Percentiles rank a stretch among this genome's conserved stretches.
phyloP scores from a whole-genome alignment of 2,888 invertebrate species.

The Aleiodes alternator region DNA sequence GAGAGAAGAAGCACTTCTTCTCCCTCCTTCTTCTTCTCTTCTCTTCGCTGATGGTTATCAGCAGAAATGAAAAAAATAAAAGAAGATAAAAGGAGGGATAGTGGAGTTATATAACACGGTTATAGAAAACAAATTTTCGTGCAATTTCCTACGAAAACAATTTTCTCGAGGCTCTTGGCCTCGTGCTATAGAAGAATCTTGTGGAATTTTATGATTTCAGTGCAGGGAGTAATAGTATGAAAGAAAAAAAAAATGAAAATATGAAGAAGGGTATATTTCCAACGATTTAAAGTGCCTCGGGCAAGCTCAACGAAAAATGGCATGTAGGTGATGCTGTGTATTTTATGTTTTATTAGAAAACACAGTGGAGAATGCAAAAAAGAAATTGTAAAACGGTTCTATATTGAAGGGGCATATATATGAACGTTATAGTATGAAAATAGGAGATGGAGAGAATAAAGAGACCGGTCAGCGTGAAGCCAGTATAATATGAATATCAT shows the following conservation, averaged over 20 bases:
- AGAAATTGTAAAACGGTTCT: constrained; percentile 33
- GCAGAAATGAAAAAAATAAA: constrained; percentile 16
- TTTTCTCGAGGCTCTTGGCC: constrained; percentile 13
- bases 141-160: constrained; percentile 30
- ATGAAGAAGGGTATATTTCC: constrained; percentile 37
- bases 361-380: constrained; percentile 24
- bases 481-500: constrained; percentile 34
- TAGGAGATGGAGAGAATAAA: constrained; percentile 46
- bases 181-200: background rate
- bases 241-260: constrained; percentile 41
- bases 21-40: background rate
- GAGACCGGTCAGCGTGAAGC: constrained; percentile 52
- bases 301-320: constrained; percentile 25
- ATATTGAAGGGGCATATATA: constrained; percentile 13
- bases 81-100: background rate
- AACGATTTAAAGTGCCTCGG: constrained; percentile 40
- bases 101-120: constrained; percentile 9
- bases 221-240: too few relatives aligned
- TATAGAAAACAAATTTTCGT: constrained; percentile 34
- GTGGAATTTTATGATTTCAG: constrained; percentile 23
- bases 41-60: constrained; percentile 32
- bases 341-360: constrained; percentile 14
- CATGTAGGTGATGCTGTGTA: constrained; percentile 10
- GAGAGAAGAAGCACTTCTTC: constrained; percentile 15
- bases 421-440: constrained; percentile 24